phyloP scores from a whole-genome alignment of 2,888 invertebrate genomes.

The Drosophila conformis region DNA sequence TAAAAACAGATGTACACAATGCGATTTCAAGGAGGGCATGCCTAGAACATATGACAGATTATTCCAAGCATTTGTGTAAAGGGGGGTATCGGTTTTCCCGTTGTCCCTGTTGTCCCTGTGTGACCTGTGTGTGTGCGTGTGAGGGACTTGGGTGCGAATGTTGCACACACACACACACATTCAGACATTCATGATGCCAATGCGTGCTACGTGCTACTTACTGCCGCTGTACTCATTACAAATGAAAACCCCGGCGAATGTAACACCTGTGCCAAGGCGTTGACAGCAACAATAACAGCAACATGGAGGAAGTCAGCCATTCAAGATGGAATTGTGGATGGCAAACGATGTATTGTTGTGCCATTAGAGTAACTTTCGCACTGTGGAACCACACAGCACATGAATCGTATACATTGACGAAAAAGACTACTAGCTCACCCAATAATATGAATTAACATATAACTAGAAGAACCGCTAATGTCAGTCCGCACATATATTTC shows the following conservation, averaged over 20 bases:
- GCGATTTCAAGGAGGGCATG: background rate
- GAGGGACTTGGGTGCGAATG: slow-evolving; percentile 34
- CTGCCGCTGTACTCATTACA: slow-evolving; percentile 51
- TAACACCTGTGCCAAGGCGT: slow-evolving; percentile 67
- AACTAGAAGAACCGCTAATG: background rate
- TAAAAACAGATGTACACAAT: slow-evolving; percentile 1
- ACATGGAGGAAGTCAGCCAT: slow-evolving; percentile 33
- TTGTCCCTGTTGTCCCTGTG: slow-evolving; percentile 6
- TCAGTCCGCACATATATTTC: too few relatives aligned
- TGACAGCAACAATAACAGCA: slow-evolving; percentile 55
- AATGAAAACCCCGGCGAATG: slow-evolving; percentile 38
- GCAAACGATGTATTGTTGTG: slow-evolving; percentile 57
- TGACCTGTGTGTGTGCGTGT: slow-evolving; percentile 18
- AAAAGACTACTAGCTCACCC: background rate
- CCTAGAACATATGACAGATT: slow-evolving; percentile 30
- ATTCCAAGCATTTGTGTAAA: slow-evolving; percentile 21
- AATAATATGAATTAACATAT: background rate
- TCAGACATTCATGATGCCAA: background rate
- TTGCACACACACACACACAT: slow-evolving; percentile 3
- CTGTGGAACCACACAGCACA: slow-evolving; percentile 8
- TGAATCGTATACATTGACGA: background rate
- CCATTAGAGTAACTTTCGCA: slow-evolving; percentile 59
- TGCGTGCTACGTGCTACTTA: slow-evolving; percentile 45
- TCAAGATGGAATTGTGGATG: slow-evolving; percentile 40
- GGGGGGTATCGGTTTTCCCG: slow-evolving; percentile 1